A percentile compares a stretch with the other conserved stretches of the same genome.
These are phyloP conservation scores for Phragmatobia fuliginosa DNA, from an alignment of 2,888 invertebrate genomes.

Conservation along the genomic window DNA sequence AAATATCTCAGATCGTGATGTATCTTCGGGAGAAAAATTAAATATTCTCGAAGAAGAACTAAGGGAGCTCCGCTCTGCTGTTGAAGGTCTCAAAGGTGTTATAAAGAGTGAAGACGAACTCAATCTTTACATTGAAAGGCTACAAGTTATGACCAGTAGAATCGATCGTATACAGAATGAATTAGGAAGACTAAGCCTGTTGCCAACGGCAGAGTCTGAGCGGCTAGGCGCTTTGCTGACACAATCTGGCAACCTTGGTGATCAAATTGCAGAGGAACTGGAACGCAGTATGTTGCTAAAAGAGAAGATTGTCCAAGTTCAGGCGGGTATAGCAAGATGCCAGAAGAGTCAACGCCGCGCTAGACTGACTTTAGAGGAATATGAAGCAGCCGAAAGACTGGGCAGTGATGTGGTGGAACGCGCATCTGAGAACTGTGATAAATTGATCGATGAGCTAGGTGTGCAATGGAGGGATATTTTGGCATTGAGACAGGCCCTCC, in stretches of 20 bases:
- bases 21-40: conserved; percentile 91
- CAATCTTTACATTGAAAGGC: conserved; percentile 92
- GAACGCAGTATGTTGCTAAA: conserved; percentile 91
- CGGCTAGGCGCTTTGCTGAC: conserved; percentile 90
- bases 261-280: conserved; percentile 91
- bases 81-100: conserved; percentile 91
- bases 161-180: conserved; percentile 94
- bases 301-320: conserved; percentile 91
- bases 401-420: conserved; percentile 93
- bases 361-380: conserved; percentile 89
- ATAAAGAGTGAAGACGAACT: conserved; percentile 94
- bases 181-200: conserved; percentile 90
- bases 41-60: conserved; percentile 92
- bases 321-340: conserved; percentile 90
- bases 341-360: conserved; percentile 89
- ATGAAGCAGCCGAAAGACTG: conserved; percentile 90
- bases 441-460: conserved; percentile 89
- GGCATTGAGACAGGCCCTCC: conserved; percentile 90
- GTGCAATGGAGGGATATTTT: conserved; percentile 93
- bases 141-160: conserved; percentile 91
- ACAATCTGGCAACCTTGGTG: conserved; percentile 90
- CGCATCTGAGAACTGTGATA: conserved; percentile 91
- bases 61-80: conserved; percentile 89
- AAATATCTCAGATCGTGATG: conserved; percentile 90
- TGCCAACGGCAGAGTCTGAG: conserved; percentile 92